Evolutionary conservation across 2,797 vertebrate species (phyloP), one percentile per base, ranked within the genome.

Genomic region (Arctocebus calabarensis): DNA sequence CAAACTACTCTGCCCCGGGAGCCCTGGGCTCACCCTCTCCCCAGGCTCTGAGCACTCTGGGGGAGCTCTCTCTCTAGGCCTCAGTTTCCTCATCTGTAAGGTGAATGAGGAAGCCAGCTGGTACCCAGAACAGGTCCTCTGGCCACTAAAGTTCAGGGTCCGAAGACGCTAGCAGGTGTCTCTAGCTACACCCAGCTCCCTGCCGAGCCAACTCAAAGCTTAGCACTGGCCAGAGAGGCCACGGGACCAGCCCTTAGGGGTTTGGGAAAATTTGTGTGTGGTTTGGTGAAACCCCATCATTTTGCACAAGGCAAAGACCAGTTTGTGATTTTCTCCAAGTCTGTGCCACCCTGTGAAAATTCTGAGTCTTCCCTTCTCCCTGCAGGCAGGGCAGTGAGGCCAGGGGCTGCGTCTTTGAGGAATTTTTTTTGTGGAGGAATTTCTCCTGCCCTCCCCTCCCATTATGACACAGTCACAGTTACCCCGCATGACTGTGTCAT

Each of bases 391-490:
- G 45, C 61, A 4, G 32, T 22, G 0, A 14, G 37, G 29, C 29
- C 14, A 34, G 43, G 55, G 62, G 43, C 62, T 11, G 14, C 34
- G 2, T 25, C n/a, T 68, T 4, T 12, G 48, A 55, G 71, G 32
- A 1, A 5, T n/a, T 62, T 55, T 1, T 0, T 0, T 2, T 55
- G 22, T 25, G 0, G 27, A 59, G 43, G 27, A 0, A 17, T 59
- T 43, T n/a, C 74, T 57, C 52, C n/a, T 3, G 34, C 40, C 37
- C 45, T 34, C 17, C 5, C 8, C 48, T 52, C 48, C 48, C 48
- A 52, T 14, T 52, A 52, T 52, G 48, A 52, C 14, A 52, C 14
- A 16, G 48, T 52, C 48, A 52, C 48, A 52, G 66, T 16, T 22
- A 32, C 45, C 25, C 62, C 4, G 5, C 8, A 2, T 13, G 55